A percentile compares a stretch with the other conserved stretches of the same genome.
These are phyloP conservation scores for Tethya wilhelma DNA, from an alignment of 37 sponge, comb jelly and placozoan genomes.

Conservation along the genomic window DNA sequence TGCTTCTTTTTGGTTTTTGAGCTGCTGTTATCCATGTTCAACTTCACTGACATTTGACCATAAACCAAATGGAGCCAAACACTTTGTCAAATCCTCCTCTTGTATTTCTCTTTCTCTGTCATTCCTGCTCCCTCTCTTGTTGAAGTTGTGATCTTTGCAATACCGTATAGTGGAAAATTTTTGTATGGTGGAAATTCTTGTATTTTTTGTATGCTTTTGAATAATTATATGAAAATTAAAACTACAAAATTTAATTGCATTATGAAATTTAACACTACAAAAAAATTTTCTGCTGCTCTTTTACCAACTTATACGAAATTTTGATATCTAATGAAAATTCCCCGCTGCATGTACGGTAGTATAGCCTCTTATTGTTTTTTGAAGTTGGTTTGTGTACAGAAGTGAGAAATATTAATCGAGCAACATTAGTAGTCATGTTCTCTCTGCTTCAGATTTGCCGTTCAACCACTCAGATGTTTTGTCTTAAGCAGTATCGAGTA, in stretches of 20 bases:
- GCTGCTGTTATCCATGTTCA: neutral
- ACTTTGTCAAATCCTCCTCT: constrained; percentile 23
- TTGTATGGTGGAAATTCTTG: too few species aligned
- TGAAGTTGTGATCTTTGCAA: neutral
- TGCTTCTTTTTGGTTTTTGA: constrained; percentile 20
- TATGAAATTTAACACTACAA: too few species aligned
- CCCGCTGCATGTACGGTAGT: too few species aligned
- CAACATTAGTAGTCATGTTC: constrained; percentile 22
- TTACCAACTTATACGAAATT: too few species aligned
- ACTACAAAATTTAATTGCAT: too few species aligned
- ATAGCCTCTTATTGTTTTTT: neutral
- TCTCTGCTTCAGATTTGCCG: neutral
- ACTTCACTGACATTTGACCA: constrained; percentile 15
- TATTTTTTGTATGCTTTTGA: too few species aligned
- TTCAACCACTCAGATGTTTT: constrained; percentile 36
- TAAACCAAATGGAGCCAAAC: constrained; percentile 5
- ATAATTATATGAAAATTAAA: too few species aligned
- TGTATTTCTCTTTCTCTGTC: neutral
- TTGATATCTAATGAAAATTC: too few species aligned
- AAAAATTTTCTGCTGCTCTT: too few species aligned
- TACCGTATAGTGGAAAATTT: too few species aligned
- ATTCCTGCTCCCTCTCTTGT: constrained; percentile 1
- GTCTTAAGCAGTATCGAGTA: constrained; percentile 40
- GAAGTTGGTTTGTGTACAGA: constrained; percentile 13
- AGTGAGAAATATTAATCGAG: constrained; percentile 21